Conservation (phyloP, 1,140 invertebrate genomes). For the Dinothrombium tinctorium region DNA sequence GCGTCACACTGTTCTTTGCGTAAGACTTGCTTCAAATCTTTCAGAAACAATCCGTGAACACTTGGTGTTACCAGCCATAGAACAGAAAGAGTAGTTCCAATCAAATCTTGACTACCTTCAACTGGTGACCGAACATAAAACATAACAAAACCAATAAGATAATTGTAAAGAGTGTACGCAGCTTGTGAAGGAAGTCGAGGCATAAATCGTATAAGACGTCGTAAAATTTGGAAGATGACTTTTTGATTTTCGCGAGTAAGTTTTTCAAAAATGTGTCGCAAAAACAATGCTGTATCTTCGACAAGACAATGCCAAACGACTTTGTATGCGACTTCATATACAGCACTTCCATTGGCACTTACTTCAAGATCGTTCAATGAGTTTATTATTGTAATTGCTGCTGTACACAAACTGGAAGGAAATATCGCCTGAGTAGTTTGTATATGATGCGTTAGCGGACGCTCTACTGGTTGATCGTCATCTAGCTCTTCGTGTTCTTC, state of each 20-base stretch:
- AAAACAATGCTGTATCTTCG: slow-evolving; percentile 86
- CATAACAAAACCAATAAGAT: slow-evolving; percentile 95
- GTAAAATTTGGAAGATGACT: slow-evolving; percentile 69
- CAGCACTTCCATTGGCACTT: slow-evolving; percentile 58
- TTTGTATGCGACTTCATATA: slow-evolving; percentile 28
- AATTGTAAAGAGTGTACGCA: slow-evolving; percentile 95
- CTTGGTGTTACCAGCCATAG: slow-evolving; percentile 89
- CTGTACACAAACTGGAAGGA: slow-evolving; percentile 81
- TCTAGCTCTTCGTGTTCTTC: slow-evolving; percentile 43
- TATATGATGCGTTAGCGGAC: slow-evolving; percentile 27
- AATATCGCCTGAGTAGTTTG: slow-evolving; percentile 81
- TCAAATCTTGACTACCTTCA: slow-evolving; percentile 73
- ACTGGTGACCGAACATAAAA: slow-evolving; percentile 88
- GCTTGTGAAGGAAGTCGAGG: slow-evolving; percentile 84
- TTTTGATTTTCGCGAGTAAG: slow-evolving; percentile 85
- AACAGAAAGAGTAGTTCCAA: slow-evolving; percentile 75
- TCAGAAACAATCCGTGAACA: slow-evolving; percentile 97
- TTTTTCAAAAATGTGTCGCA: slow-evolving; percentile 83
- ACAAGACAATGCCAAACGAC: slow-evolving; percentile 93
- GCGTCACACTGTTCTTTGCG: slow-evolving; percentile 96
- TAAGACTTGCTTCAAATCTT: slow-evolving; percentile 94
- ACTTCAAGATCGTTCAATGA: slow-evolving; percentile 88
- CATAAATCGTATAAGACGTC: slow-evolving; percentile 78
- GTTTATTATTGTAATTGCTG: slow-evolving; percentile 78
- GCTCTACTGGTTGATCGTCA: slow-evolving; percentile 30